phyloP scores from a whole-genome alignment of 2,888 invertebrate genomes.

The Anticlea derivata region DNA sequence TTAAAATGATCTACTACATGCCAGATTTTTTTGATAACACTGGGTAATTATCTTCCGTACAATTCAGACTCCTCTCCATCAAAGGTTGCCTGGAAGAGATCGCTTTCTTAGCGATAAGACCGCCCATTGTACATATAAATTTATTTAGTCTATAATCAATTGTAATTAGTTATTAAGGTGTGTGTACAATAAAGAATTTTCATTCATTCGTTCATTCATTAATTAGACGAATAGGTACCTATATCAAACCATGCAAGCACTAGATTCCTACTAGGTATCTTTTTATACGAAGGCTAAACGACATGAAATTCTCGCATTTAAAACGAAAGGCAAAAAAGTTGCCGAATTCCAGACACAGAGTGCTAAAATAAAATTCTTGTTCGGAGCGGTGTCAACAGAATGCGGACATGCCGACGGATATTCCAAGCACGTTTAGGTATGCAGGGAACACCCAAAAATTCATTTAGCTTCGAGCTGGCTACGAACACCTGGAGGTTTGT shows the following conservation, averaged over 20 bases:
- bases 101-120: too few relatives aligned
- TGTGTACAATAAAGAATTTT: too few relatives aligned
- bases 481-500: slow-evolving; percentile 12
- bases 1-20: too few relatives aligned
- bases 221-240: too few relatives aligned
- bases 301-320: slow-evolving; percentile 8
- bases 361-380: slow-evolving; percentile 29
- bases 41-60: too few relatives aligned
- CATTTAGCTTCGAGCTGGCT: slow-evolving; percentile 20
- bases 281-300: background rate
- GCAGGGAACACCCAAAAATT: slow-evolving; percentile 25
- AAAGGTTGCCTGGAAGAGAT: too few relatives aligned
- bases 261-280: background rate
- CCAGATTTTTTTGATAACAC: too few relatives aligned
- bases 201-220: too few relatives aligned
- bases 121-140: too few relatives aligned
- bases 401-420: slow-evolving; percentile 17
- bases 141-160: too few relatives aligned
- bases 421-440: slow-evolving; percentile 22
- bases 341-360: slow-evolving; percentile 15
- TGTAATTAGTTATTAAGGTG: too few relatives aligned
- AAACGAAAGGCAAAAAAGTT: slow-evolving; percentile 10
- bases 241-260: background rate
- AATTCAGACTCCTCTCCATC: too few relatives aligned
- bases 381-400: slow-evolving; percentile 24